Evolutionary conservation across 2,113 vertebrate species (phyloP).

Genomic region (Grus americana): DNA sequence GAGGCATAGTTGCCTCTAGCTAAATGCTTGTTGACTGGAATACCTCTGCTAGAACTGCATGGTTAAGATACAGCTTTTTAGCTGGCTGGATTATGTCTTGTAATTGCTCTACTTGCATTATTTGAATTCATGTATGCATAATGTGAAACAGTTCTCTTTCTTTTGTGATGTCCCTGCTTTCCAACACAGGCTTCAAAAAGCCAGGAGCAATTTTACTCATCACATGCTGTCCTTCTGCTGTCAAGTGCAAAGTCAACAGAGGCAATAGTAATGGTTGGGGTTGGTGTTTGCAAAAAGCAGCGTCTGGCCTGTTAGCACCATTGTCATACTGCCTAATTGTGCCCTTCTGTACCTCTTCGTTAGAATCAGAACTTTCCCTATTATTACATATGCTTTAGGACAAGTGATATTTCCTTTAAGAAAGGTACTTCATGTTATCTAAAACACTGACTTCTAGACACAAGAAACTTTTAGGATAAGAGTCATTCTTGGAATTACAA

Average conservation of each 20-base stretch:
- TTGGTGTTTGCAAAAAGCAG: background rate
- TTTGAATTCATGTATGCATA: slow-evolving; percentile 28
- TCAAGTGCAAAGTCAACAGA: background rate
- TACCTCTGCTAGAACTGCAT: background rate
- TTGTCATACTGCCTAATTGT: background rate
- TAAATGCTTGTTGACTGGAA: background rate
- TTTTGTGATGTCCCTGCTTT: background rate
- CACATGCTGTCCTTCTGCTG: background rate
- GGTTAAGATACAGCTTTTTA: slow-evolving; percentile 26
- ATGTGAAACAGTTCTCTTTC: background rate
- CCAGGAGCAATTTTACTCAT: slow-evolving; percentile 5
- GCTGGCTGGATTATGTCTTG: slow-evolving; percentile 11
- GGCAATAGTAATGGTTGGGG: accelerated
- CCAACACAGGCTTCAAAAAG: background rate
- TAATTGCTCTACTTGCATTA: slow-evolving; percentile 32
- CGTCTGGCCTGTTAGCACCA: background rate
- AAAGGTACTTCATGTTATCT: background rate
- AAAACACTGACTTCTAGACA: background rate
- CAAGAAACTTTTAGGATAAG: background rate
- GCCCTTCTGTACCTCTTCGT: background rate
- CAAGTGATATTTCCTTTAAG: background rate
- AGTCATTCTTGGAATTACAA: background rate
- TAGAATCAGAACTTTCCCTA: background rate
- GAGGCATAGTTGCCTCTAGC: slow-evolving; percentile 30
- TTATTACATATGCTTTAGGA: background rate